Conservation (phyloP, 2,113 vertebrate species). For the Misgurnus mizolepis region DNA sequence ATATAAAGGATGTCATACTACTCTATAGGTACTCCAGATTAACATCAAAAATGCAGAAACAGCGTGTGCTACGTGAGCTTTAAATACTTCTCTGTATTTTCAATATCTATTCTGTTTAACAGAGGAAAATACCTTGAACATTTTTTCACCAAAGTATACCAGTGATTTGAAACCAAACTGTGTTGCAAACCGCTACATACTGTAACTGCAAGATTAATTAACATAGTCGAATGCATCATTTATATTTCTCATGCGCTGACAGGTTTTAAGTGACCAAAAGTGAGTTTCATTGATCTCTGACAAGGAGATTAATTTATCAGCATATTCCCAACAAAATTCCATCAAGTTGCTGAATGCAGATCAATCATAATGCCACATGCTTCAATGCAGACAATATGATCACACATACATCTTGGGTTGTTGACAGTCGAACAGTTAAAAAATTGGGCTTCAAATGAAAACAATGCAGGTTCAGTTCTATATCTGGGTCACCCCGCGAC, state of each 20-base stretch:
- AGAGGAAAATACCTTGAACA: conserved; percentile 19
- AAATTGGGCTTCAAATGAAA: background rate
- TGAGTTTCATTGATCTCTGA: conserved; percentile 33
- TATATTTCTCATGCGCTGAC: conserved; percentile 25
- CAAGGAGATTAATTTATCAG: conserved; percentile 26
- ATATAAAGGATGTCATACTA: too few relatives aligned
- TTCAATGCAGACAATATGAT: background rate
- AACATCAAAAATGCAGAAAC: too few relatives aligned
- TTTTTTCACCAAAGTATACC: background rate
- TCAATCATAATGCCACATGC: conserved; percentile 9
- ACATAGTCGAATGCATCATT: conserved; percentile 33
- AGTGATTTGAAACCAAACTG: background rate
- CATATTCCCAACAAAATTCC: conserved; percentile 28
- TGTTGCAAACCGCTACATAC: conserved; percentile 4
- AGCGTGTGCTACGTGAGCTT: too few relatives aligned
- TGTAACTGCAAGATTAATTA: conserved; percentile 32
- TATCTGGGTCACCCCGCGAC: background rate
- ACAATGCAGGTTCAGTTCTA: background rate
- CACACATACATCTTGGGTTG: background rate
- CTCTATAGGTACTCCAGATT: too few relatives aligned
- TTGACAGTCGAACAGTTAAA: background rate
- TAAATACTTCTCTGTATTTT: conserved; percentile 1
- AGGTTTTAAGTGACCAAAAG: conserved; percentile 30
- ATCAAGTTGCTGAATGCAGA: conserved; percentile 19
- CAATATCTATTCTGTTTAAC: background rate